Evolutionary conservation across 92 coral and sea anemone genomes (phyloP), one percentile per base, ranked within the genome.

Genomic region (Parazoanthus swiftii): DNA sequence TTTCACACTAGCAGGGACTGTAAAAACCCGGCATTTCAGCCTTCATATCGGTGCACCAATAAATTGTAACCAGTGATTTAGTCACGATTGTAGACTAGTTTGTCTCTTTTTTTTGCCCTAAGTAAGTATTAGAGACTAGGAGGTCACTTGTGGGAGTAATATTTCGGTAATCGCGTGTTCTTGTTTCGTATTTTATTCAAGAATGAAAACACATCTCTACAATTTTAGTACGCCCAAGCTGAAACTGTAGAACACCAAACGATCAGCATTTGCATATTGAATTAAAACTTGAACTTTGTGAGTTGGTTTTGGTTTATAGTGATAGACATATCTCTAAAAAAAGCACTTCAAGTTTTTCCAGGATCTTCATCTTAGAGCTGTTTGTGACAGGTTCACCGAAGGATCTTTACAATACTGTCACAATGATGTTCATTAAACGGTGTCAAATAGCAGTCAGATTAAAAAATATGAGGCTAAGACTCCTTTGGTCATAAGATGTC

Each of bases 231-330:
- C 18, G 46, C 37, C 37, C 35, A 79, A 77, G 48, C 16, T 44
- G 59, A 77, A 20, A 77, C n/a, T 15, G 2, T 77, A 18, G 37
- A 84, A 46, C 20, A 16, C 39, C 25, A 76, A 25, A 42, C 80
- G 3, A 39, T 39, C 80, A 15, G 68, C 26, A 70, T 48, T 84
- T 44, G 87, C 78, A 84, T 70, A 84, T 84, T 25, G 87, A 70
- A 72, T 72, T 26, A 68, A 70, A 84, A 72, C 65, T 84, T 68
- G 77, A 43, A 48, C 65, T 46, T 18, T 38, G 68, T 36, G 26
- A 38, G 66, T 50, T n/a, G 38, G 54, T 70, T 70, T 71, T 33
- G 59, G 29, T 50, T n/a, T 54, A 54, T 39, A 84, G 2, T 46
- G 87, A n/a, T 35, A 50, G 77, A 67, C 58, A 48, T 43, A 29